Evolutionary conservation across 2,797 vertebrate genomes (phyloP), one percentile per base, ranked within the genome.

Genomic region (Acanthurus leucopareius): DNA sequence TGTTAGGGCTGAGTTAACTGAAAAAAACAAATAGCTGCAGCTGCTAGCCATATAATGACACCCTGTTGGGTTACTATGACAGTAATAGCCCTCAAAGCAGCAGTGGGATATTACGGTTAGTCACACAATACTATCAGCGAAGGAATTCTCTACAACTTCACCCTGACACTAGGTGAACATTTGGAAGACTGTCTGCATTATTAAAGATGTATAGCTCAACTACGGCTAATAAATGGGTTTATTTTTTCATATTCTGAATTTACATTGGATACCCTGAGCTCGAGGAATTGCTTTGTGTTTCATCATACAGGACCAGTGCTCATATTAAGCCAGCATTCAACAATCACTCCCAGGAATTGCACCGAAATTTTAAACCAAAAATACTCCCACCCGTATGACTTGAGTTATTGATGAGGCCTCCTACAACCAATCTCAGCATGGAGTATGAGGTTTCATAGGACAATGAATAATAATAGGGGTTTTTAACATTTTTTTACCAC

Each of bases 11-110:
- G 63, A 65, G 53, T 75, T 80, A 82, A 66, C 73, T n/a, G 60
- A 69, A 56, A 69, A 73, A 87, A 87, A 87, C 79, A 91, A 91
- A 93, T 76, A 85, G 80, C 66, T 44, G n/a, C 82, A 83, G 86
- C 81, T 86, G 88, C 83, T 61, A 22, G 87, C 81, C 77, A 73
- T 83, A 70, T 92, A 93, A 94, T 92, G 91, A 90, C 77, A 86
- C 87, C 89, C 89, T 84, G 83, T 88, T 84, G 88, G 78, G 77
- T 71, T 84, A 61, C 77, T 75, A 61, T 83, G 87, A 88, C 82
- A 86, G 89, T 91, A 91, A 93, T 89, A 68, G 88, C 80, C 70
- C 84, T 83, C 86, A 22, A 71, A 88, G 75, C 83, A 84, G 82
- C 88, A 85, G 67, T 72, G 69, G 80, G 77, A 83, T 84, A 90